These are phyloP conservation scores for Siniperca knerii DNA, from an alignment of 2,113 vertebrate genomes.

Conservation along the genomic window DNA sequence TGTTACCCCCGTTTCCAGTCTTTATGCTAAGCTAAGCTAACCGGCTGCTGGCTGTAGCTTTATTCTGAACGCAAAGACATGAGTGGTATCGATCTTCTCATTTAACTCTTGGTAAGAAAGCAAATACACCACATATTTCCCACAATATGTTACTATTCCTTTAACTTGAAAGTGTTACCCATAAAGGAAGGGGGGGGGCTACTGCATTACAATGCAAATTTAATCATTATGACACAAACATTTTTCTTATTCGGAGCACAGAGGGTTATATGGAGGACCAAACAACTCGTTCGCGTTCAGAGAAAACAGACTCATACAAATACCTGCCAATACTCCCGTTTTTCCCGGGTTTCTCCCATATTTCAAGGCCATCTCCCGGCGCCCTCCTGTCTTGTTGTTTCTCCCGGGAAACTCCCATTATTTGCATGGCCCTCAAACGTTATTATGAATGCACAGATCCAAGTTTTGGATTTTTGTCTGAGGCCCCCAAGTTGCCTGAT, in stretches of 20 bases:
- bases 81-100: not conserved
- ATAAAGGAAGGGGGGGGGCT: not conserved
- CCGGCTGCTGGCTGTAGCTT: not conserved
- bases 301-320: constrained; percentile 54
- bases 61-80: not conserved
- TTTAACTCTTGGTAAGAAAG: not conserved
- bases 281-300: not conserved
- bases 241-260: constrained; percentile 4
- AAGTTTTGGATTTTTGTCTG: no score
- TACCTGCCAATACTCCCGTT: no score
- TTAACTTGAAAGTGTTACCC: not conserved
- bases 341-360: no score
- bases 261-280: constrained; percentile 1
- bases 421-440: no score
- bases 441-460: no score
- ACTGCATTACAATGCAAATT: not conserved
- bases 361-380: no score
- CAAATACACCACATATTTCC: not conserved
- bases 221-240: not conserved
- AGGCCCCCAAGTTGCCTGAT: no score
- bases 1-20: not conserved
- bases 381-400: no score
- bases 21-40: not conserved
- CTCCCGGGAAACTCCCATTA: no score
- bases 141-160: not conserved